Base-by-base conservation (phyloP, 2,113 vertebrate genomes). In the Plestiodon gilberti region DNA sequence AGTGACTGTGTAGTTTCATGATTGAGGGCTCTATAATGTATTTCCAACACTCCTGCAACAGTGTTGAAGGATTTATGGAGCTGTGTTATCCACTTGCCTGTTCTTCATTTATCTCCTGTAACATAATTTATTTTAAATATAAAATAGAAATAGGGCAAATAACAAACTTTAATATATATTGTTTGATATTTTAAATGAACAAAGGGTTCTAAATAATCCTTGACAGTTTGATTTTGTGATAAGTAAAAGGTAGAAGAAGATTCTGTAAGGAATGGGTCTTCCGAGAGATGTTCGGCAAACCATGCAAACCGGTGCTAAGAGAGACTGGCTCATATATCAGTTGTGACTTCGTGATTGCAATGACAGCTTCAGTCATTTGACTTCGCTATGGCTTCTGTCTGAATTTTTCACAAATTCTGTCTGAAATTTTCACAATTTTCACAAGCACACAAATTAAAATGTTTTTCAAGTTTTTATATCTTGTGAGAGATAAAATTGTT, bases 311-410 rank as follows among this genome's bases (percentile, higher is more conserved):
- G 75, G 23, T 90, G 85, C n/a, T 78, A 70, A 81, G 89, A 92
- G 55, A 89, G 57, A 88, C 0, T 48, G 89, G 79, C 87, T 95
- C 86, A 40, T 94, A 93, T 88, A 91, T 95, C 92, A 93, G 62
- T 79, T 78, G 67, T 80, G 90, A 90, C 89, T 94, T 75, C 93
- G 85, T 74, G 84, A 74, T 87, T 80, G 79, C 90, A 94, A 92
- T 91, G 87, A 95, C 88, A 93, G 90, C 83, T 87, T 88, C 71
- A 87, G 86, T 84, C 84, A 90, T 91, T 90, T 90, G 80, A 30
- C 81, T 93, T 87, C 95, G 92, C 91, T 93, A 81, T 89, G 91
- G 87, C 71, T n/a, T n/a, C n/a, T n/a, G n/a, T n/a, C n/a, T n/a
- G 89, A 93, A 61, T n/a, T n/a, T n/a, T n/a, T n/a, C 85, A 80